Base-by-base conservation (phyloP, 2,797 vertebrate species). In the Aeoliscus strigatus region DNA sequence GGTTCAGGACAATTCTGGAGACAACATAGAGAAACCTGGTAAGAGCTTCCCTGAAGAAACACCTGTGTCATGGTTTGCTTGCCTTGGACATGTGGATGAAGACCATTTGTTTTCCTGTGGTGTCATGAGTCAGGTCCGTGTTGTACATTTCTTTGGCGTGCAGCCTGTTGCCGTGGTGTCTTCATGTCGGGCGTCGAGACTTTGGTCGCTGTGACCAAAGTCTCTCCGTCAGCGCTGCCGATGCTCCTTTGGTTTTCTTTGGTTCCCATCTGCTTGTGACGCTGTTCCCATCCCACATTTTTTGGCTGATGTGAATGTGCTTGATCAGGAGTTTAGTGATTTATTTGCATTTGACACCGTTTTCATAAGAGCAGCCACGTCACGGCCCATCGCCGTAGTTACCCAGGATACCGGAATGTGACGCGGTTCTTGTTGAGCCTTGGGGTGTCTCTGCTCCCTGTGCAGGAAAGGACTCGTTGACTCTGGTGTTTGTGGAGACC, bases 401-500 rank as follows among this genome's bases (percentile, higher is more conserved):
- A n/a, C n/a, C n/a, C n/a, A n/a, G n/a, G n/a, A n/a, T n/a, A n/a
- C 18, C 3, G 18, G 18, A 21, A n/a, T 12, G 16, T 13, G 32
- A 41, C 40, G 53, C 35, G 13, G 27, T 17, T 4, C 2, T 3
- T 0, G 34, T 40, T 6, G 23, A 33, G 13, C 32, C 5, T 51
- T 10, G n/a, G n/a, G n/a, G n/a, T n/a, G n/a, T 44, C 33, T 11
- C 1, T 3, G 2, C 16, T 33, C 2, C 11, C 9, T n/a, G n/a
- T n/a, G n/a, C 64, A 98, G 94, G 94, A 14, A 93, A 94, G 55
- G 92, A 97, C 75, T 97, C 93, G 1, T 52, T 97, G 79, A 98
- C 94, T 8, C 79, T 98, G 76, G 95, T 98, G 42, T 98, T 98
- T 0, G 95, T 98, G 86, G 95, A 98, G 81, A 98, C 95, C 55